Evolutionary conservation across 2,888 invertebrate genomes (phyloP).

Genomic region (Hyppa rectilinea): DNA sequence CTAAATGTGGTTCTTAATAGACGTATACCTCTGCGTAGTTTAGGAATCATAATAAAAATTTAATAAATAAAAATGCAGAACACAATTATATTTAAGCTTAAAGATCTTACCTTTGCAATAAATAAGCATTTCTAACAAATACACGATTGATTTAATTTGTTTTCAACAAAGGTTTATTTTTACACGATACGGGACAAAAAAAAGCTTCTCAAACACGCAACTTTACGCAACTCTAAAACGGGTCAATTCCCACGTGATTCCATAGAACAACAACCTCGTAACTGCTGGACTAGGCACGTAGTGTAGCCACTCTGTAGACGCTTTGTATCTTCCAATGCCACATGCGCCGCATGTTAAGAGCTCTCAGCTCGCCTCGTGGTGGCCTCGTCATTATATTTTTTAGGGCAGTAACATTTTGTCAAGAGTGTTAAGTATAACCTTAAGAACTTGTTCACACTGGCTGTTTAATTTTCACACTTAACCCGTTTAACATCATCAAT

Average conservation of each 20-base stretch:
- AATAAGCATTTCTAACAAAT: background rate
- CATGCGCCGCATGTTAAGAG: constrained; percentile 32
- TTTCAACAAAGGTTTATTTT: constrained; percentile 9
- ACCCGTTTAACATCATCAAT: constrained; percentile 20
- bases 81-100: background rate
- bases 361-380: constrained; percentile 30
- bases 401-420: constrained; percentile 56
- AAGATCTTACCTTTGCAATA: background rate
- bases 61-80: too few species aligned
- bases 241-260: constrained; percentile 10
- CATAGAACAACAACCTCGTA: constrained; percentile 7
- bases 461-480: constrained; percentile 28
- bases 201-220: background rate
- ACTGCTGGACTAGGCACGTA: constrained; percentile 4
- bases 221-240: constrained; percentile 19
- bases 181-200: background rate
- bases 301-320: constrained; percentile 10
- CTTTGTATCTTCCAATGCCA: constrained; percentile 44
- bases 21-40: too few species aligned
- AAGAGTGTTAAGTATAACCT: constrained; percentile 37
- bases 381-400: constrained; percentile 59
- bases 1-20: too few species aligned
- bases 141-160: background rate
- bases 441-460: constrained; percentile 39
- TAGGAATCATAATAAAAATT: too few species aligned